Base-by-base conservation (phyloP, 2,888 invertebrate species). In the Diplolepis rosae region DNA sequence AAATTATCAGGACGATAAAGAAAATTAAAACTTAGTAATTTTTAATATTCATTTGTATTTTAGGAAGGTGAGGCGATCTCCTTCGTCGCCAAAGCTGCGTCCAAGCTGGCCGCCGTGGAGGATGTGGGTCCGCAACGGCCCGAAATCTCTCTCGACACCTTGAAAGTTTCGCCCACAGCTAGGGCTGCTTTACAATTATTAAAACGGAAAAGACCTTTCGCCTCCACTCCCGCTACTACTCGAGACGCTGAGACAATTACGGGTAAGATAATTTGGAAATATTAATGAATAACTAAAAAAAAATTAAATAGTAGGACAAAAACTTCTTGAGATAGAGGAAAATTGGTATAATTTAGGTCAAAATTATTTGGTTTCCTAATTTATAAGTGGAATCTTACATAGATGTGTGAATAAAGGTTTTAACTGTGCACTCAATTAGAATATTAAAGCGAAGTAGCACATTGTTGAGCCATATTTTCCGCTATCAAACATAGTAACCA, bases 91-190 rank as follows among this genome's bases (percentile, higher is more conserved):
- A 86, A 85, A 86, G 86, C 87, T 90, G 85, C 85, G 90, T 91
- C 92, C 94, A 93, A 94, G 91, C 94, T 94, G 94, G 94, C 94
- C 92, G 92, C 93, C 93, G 92, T 92, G 90, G 92, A 93, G 92
- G 93, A 93, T 93, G 92, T 89, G 91, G 93, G 92, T 91, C 92
- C 93, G 91, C 92, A 92, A 91, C 91, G 92, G 92, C 91, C 93
- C 90, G 88, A 86, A 82, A 82, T 80, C 77, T 80, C 85, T 79
- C 79, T 85, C 75, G 79, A 83, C 79, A 78, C 86, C 82, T 83
- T 86, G 71, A 88, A 83, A 80, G 84, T 88, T 67, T 87, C 88
- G 69, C 83, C 88, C 68, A 80, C 85, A 66, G 82, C 88, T 65
- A 87, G 86, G 84, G 88, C 87, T 61, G 84, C 87, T 48, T 80